Conservation (phyloP, 2,113 vertebrate genomes). For the Catagonus wagneri region DNA sequence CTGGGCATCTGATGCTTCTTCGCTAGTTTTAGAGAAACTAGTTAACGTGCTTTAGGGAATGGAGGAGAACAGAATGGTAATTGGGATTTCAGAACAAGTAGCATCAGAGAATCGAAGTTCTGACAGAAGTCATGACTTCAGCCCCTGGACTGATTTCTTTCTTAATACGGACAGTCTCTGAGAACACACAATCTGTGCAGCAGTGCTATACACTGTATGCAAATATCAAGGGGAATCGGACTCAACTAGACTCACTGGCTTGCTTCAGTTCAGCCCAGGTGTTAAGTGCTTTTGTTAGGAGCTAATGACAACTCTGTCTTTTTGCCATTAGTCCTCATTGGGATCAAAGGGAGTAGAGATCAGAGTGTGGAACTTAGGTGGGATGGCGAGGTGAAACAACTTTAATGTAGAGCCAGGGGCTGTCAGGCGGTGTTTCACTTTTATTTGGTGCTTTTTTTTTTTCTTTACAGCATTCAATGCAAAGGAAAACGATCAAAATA, state of each 20-base stretch:
- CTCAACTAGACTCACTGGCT: background rate
- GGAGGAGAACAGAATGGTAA: background rate
- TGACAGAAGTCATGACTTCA: background rate
- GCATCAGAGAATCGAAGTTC: background rate
- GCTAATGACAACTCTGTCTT: constrained; percentile 25
- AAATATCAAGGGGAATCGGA: background rate
- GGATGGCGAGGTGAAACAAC: background rate
- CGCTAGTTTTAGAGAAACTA: background rate
- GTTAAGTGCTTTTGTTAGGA: constrained; percentile 17
- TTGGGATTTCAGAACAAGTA: constrained; percentile 12
- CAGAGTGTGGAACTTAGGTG: background rate
- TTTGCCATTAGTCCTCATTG: constrained; percentile 3
- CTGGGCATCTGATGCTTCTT: background rate
- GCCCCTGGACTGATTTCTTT: background rate
- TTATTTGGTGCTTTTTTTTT: constrained; percentile 12
- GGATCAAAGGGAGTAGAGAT: constrained; percentile 42
- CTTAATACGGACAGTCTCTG: background rate
- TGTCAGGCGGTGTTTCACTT: constrained; percentile 29
- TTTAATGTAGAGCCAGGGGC: constrained; percentile 30
- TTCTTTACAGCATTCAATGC: background rate
- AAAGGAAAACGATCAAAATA: constrained; percentile 69
- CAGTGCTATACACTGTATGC: background rate
- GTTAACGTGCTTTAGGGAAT: background rate
- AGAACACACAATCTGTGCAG: background rate
- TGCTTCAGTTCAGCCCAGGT: background rate